Conservation (phyloP, 53 echinoderm and acorn worm species). For the Temnopleurus reevesii region DNA sequence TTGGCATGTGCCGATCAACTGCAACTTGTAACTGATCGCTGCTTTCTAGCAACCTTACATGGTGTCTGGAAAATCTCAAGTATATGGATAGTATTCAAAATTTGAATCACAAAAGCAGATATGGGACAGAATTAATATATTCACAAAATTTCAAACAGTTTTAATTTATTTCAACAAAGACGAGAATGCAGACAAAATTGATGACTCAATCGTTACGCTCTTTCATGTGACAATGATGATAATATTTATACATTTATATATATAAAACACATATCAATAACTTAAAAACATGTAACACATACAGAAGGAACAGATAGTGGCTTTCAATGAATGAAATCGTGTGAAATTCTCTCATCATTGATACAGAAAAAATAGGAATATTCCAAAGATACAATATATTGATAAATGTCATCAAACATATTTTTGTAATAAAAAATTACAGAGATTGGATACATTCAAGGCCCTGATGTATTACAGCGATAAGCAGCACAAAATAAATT, state of each 20-base stretch:
- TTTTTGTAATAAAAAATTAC: not conserved
- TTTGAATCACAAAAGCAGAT: not conserved
- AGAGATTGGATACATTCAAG: not conserved
- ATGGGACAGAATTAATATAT: not conserved
- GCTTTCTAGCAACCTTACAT: not conserved
- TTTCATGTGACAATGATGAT: conserved; percentile 33
- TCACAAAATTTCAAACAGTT: conserved; percentile 50
- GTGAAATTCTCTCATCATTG: not conserved
- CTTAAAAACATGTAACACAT: conserved; percentile 55
- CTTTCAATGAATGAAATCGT: not conserved
- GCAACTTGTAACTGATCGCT: no score
- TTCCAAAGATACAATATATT: conserved; percentile 8
- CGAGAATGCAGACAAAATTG: conserved; percentile 43
- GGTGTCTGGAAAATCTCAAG: no score
- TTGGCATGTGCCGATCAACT: not conserved
- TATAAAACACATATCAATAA: conserved; percentile 54
- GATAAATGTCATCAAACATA: not conserved
- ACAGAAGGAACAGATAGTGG: conserved; percentile 10
- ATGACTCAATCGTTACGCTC: not conserved
- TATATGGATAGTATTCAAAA: no score
- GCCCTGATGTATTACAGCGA: not conserved
- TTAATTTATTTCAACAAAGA: conserved; percentile 58
- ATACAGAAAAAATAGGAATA: not conserved
- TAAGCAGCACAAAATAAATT: not conserved
- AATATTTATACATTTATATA: conserved; percentile 51